phyloP scores from a whole-genome alignment of 2,113 vertebrate species.

The Rhizomys pruinosus region DNA sequence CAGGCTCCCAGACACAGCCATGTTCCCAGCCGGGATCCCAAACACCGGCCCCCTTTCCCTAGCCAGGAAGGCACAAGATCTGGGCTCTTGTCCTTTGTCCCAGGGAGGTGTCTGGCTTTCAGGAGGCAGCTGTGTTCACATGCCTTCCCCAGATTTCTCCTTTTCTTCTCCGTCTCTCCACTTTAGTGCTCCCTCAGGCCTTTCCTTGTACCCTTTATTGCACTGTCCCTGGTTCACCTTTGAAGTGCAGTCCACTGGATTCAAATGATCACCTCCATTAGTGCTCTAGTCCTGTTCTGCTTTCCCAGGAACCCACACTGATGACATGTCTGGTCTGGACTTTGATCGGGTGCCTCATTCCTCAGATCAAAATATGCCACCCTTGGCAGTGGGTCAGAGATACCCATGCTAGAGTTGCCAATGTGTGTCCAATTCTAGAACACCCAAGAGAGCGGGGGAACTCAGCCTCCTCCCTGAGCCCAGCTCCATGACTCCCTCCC shows the following conservation, averaged over 20 bases:
- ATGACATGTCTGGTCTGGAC: not conserved
- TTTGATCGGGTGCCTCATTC: slow-evolving; percentile 48
- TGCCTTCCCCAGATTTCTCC: not conserved
- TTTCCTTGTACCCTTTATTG: not conserved
- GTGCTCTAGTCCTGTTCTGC: not conserved
- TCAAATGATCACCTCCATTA: not conserved
- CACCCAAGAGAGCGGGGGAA: not conserved
- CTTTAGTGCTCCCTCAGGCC: not conserved
- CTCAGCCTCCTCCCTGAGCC: not conserved
- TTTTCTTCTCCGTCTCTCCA: not conserved
- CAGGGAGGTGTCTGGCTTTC: not conserved
- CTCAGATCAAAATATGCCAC: not conserved
- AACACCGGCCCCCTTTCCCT: not conserved
- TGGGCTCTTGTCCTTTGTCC: not conserved
- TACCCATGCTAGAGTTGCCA: not conserved
- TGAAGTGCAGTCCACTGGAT: not conserved
- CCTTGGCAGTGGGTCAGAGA: slow-evolving; percentile 10
- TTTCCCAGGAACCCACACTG: not conserved
- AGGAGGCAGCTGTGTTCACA: not conserved
- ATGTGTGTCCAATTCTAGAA: not conserved
- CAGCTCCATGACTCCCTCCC: not conserved
- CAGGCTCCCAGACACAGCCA: no score
- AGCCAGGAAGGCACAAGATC: not conserved
- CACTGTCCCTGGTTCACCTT: not conserved
- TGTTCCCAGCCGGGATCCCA: not conserved